Evolutionary conservation across 92 coral and sea anemone species (phyloP), one percentile per base, ranked within the genome.

Genomic region (Scolanthus callimorphus): DNA sequence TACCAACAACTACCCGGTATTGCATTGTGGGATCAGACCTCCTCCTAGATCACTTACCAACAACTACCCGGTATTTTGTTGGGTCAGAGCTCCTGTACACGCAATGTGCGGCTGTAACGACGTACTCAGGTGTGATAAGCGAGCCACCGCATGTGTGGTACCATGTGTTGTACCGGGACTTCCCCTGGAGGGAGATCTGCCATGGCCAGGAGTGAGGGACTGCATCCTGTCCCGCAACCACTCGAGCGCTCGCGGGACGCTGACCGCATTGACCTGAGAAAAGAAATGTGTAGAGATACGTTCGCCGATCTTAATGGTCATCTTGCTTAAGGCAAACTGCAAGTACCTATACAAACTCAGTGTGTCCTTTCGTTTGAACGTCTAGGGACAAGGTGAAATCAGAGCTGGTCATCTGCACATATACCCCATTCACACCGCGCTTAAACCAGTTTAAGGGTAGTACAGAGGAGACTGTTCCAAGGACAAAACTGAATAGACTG

Each of bases 61-160:
- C 69, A 17, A 79, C 86, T 9, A 79, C 76, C 39, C 71, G 57
- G 59, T 64, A 79, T 25, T 69, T 59, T 17, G 50, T 64, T 19
- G 69, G 69, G 3, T 62, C 28, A 24, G 65, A 37, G 23, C 66
- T 75, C 15, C 39, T 21, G 25, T 26, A 31, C 13, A 80, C 76
- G 34, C 86, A 80, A 27, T 80, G 86, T 0, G 86, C 86, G 1
- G 86, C 86, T 8, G 86, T 80, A 0, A 80, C 81, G 11, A 73
- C 71, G 37, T 80, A 66, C 49, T 63, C 73, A 13, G 81, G 72
- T 15, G 86, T 51, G 51, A 80, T 80, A 27, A 80, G 80, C 13
- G 86, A 80, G 10, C 86, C 86, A 4, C 86, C 86, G 21, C 86
- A 80, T 17, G 78, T 80, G 43, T 80, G 86, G 31, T 31, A 80